Conservation (phyloP, 2,888 invertebrate species). For the Rhimphoctona megacephalus region DNA sequence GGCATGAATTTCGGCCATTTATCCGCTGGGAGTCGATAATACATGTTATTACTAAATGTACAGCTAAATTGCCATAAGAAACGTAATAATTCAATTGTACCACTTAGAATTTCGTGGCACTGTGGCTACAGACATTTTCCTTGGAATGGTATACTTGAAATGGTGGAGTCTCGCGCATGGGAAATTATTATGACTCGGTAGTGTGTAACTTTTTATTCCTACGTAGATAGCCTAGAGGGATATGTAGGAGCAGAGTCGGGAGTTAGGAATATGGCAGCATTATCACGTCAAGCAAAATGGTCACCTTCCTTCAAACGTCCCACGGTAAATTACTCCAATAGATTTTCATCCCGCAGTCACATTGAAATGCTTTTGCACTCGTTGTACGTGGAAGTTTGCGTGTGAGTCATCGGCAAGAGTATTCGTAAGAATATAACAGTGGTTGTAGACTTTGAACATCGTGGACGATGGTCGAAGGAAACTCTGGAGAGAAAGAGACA, state of each 20-base stretch:
- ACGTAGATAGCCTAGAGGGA: constrained; percentile 5
- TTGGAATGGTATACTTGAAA: constrained; percentile 44
- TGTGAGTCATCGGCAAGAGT: constrained; percentile 52
- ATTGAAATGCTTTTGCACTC: constrained; percentile 14
- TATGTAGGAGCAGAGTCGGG: background rate
- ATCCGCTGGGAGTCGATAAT: constrained; percentile 10
- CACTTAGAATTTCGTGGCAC: constrained; percentile 19
- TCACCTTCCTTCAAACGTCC: constrained; percentile 67
- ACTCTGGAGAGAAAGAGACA: background rate
- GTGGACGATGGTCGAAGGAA: constrained; percentile 49
- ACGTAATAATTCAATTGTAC: constrained; percentile 31
- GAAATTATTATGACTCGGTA: constrained; percentile 30
- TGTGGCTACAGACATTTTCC: constrained; percentile 37
- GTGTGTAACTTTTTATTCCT: constrained; percentile 1
- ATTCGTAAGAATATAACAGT: constrained; percentile 46
- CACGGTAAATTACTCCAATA: constrained; percentile 67
- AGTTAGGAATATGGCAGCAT: constrained; percentile 25
- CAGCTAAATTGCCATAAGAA: constrained; percentile 13
- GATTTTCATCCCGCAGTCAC: constrained; percentile 58
- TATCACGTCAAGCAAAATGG: constrained; percentile 56
- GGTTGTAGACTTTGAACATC: constrained; percentile 8
- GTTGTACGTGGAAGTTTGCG: constrained; percentile 16
- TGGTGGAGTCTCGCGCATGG: constrained; percentile 17
- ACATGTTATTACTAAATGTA: constrained; percentile 3
- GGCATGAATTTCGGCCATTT: background rate